These are phyloP conservation scores for Nanorana parkeri DNA, from an alignment of 2,113 vertebrate species.

Conservation along the genomic window DNA sequence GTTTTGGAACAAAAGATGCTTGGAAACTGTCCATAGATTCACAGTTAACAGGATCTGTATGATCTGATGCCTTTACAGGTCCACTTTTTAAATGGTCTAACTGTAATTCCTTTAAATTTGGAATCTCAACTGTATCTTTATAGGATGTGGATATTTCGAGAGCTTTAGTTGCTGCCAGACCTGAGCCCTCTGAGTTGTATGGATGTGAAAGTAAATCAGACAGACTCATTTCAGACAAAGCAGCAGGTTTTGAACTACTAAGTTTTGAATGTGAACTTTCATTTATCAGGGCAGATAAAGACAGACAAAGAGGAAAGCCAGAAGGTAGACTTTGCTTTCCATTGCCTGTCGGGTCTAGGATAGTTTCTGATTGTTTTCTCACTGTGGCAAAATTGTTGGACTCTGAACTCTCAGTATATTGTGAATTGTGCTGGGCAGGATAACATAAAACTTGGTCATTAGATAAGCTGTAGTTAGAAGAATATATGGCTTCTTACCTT, in stretches of 20 bases:
- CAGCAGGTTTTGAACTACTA: background rate
- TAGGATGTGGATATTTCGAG: constrained; percentile 52
- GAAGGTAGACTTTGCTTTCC: constrained; percentile 59
- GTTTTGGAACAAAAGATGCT: constrained; percentile 52
- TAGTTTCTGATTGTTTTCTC: constrained; percentile 62
- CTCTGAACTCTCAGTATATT: constrained; percentile 54
- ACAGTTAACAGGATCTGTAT: background rate
- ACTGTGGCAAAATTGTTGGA: constrained; percentile 67
- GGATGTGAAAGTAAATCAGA: constrained; percentile 62
- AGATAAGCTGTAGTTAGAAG: constrained; percentile 68
- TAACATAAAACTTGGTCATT: constrained; percentile 63
- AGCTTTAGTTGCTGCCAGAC: constrained; percentile 59
- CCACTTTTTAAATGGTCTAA: background rate
- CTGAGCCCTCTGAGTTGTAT: constrained; percentile 54
- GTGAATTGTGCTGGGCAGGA: constrained; percentile 59
- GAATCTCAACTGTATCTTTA: background rate
- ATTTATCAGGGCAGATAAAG: constrained; percentile 64
- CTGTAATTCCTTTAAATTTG: constrained; percentile 1
- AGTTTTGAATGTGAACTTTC: constrained; percentile 61
- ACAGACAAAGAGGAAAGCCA: constrained; percentile 55
- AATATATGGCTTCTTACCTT: constrained; percentile 98
- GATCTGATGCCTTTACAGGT: background rate
- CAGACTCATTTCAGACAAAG: constrained; percentile 47
- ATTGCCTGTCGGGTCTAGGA: constrained; percentile 61
- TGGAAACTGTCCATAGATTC: background rate